A percentile compares a stretch with the other conserved stretches of the same genome.
Conservation (phyloP, 2,888 invertebrate species). For the Seira sanloemensis region DNA sequence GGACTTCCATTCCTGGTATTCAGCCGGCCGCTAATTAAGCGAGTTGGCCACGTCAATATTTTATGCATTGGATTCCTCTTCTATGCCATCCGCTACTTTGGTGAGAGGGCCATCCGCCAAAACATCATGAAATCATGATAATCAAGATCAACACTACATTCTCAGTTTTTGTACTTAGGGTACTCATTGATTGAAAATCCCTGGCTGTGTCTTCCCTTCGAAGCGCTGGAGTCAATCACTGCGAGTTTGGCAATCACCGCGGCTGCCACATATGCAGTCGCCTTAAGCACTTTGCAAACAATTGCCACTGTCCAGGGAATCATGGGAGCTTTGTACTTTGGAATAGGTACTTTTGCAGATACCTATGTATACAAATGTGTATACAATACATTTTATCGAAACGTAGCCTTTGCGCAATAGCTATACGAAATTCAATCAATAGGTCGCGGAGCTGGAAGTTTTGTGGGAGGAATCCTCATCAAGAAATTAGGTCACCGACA, state of each 20-base stretch:
- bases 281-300: constrained; percentile 84
- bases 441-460: constrained; percentile 86
- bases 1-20: constrained; percentile 85
- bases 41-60: constrained; percentile 86
- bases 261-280: constrained; percentile 86
- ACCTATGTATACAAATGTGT: not conserved
- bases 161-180: constrained; percentile 76
- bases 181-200: constrained; percentile 86
- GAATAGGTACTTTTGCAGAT: constrained; percentile 80
- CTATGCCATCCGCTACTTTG: constrained; percentile 84
- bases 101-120: too few species aligned
- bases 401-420: not conserved
- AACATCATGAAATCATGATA: too few species aligned
- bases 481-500: constrained; percentile 83
- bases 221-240: constrained; percentile 86
- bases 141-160: not conserved
- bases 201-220: constrained; percentile 85
- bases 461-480: constrained; percentile 86
- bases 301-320: constrained; percentile 87
- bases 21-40: constrained; percentile 85
- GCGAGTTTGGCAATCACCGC: constrained; percentile 86
- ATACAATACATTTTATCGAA: not conserved
- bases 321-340: constrained; percentile 87
- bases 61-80: constrained; percentile 86
- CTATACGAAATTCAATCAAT: too few species aligned